Base-by-base conservation (phyloP, 2,797 vertebrate species). In the Peromyscus aztecus region DNA sequence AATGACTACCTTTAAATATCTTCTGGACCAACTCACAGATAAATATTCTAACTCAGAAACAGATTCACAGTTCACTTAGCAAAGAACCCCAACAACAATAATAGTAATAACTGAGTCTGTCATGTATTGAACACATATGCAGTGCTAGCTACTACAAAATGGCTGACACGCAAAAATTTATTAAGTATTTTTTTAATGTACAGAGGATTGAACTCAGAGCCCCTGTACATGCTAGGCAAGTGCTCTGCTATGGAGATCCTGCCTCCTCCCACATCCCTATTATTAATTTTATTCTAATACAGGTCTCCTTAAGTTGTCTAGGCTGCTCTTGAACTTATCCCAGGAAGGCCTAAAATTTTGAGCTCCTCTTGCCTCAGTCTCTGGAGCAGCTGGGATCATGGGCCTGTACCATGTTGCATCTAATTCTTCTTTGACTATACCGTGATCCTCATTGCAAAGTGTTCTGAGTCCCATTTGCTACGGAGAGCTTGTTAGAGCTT, bases 11-110 rank as follows among this genome's bases (percentile, higher is more conserved):
- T 46, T 73, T 83, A 96, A 90, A 11, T 93, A 59, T 65, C 93
- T 92, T 59, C 67, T 52, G 52, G 92, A 57, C 40, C 91, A 24
- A 93, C 87, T 84, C 77, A 63, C 55, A 94, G 93, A 91, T 65
- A 95, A 89, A 80, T 89, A 61, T 0, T 4, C 4, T 71, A 90
- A 96, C 76, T 90, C 69, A 31, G 67, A 67, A 52, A 75, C 61
- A 61, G 37, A 96, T 59, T 81, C 59, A 4, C 0, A 8, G 94
- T 89, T 76, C 40, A 91, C 88, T 67, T 85, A 83, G 88, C 85
- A 96, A 92, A 71, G 57, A 94, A 96, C 94, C 86, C 55, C 89
- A 87, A 40, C 84, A 89, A 89, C 40, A 46, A 73, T 27, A 85
- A 49, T 31, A 85, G 63, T 46, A n/a, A 81, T 82, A 93, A 89